A percentile compares a stretch with the other conserved stretches of the same genome.
Evolutionary conservation across 2,888 invertebrate species (phyloP).

Genomic region (Acleris cristana): DNA sequence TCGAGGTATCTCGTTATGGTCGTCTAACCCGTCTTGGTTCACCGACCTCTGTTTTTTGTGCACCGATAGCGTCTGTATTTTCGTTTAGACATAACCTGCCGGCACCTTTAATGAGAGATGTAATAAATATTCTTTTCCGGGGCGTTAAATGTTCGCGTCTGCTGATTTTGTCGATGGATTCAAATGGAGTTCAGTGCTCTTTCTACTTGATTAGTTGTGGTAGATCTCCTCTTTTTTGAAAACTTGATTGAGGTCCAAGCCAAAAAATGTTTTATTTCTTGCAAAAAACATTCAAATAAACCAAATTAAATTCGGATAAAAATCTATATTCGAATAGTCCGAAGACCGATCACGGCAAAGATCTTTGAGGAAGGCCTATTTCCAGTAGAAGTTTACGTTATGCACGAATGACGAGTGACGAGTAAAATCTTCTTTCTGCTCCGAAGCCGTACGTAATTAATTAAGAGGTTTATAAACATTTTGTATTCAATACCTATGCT

Average conservation of each 20-base stretch:
- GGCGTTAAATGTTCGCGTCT: conserved; percentile 23
- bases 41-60: conserved; percentile 33
- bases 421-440: too few relatives aligned
- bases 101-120: conserved; percentile 27
- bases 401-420: too few relatives aligned
- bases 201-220: not conserved
- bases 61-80: conserved; percentile 29
- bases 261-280: not conserved
- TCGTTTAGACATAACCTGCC: conserved; percentile 30
- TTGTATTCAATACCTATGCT: too few relatives aligned
- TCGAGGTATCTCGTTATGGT: conserved; percentile 15
- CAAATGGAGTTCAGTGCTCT: conserved; percentile 15
- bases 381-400: too few relatives aligned
- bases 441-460: too few relatives aligned
- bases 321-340: too few relatives aligned
- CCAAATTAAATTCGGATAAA: too few relatives aligned
- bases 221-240: not conserved
- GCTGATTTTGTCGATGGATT: conserved; percentile 8
- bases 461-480: too few relatives aligned
- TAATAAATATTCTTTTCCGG: conserved; percentile 31
- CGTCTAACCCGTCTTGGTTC: conserved; percentile 32
- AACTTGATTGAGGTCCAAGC: too few relatives aligned
- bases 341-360: too few relatives aligned
- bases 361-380: too few relatives aligned
- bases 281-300: not conserved